Base-by-base conservation (phyloP, 2,888 invertebrate genomes). In the Drosophila imparisetae region DNA sequence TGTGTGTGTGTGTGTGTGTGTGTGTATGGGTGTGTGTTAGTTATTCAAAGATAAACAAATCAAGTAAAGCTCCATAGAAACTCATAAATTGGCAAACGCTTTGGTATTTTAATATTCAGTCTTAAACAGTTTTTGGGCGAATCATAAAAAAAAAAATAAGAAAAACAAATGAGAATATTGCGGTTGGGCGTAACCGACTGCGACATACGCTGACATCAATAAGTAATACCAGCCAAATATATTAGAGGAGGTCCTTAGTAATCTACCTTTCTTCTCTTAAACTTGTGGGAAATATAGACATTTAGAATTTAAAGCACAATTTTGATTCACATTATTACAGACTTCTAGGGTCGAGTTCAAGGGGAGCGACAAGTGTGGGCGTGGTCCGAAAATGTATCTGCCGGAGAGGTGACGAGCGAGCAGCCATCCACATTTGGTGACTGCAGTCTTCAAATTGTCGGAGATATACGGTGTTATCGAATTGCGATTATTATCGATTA, bases 31-130 rank as follows among this genome's bases (percentile, higher is more conserved):
- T 13, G 38, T 21, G 27, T 66, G 60, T 30, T 29, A 38, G 63
- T 55, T 63, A 75, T 66, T 60, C 53, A 55, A 45, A 54, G 45
- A 66, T 71, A 75, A 87, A 80, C 83, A 84, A 80, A 88, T 83
- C 86, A 80, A 74, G 63, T 50, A 48, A 66, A 75, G 53, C 64
- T 63, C 60, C 70, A 74, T 68, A 38, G 58, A 52, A 60, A 32
- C 57, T 34, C 24, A 29, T 36, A 62, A 65, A 62, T 72, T 59
- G 54, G 54, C 50, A 59, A 77, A 66, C 49, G 69, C 63, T 59
- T 70, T 59, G 52, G 34, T 57, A 8, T 75, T 68, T 69, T 63
- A 61, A 66, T 66, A 72, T 54, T 59, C 66, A 34, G 58, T 18
- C 48, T 40, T 63, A 57, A 71, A 58, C 55, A 32, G 62, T 66